phyloP scores from a whole-genome alignment of 2,888 invertebrate species.

The Drosophila anceps region DNA sequence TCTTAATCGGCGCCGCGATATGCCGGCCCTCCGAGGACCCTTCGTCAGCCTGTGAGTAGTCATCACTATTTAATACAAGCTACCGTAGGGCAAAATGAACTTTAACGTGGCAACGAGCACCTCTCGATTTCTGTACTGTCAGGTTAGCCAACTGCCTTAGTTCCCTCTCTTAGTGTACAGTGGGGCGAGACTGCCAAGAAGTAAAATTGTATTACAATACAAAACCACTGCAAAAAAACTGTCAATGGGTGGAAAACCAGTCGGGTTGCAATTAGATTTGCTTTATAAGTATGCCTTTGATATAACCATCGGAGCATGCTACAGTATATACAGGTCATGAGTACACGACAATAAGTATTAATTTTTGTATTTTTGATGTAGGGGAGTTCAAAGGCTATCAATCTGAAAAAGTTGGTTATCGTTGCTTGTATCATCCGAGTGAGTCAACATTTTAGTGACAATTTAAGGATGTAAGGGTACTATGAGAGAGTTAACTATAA shows the following conservation, averaged over 20 bases:
- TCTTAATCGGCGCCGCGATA: constrained; percentile 84
- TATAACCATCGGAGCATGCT: not conserved
- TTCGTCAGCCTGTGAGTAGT: constrained; percentile 85
- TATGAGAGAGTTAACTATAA: too few relatives aligned
- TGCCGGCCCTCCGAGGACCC: constrained; percentile 85
- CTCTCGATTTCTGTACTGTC: constrained; percentile 44
- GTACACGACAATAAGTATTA: too few relatives aligned
- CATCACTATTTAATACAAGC: constrained; percentile 5
- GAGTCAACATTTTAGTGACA: too few relatives aligned
- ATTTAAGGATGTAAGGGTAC: too few relatives aligned
- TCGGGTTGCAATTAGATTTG: not conserved
- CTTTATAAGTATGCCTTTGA: not conserved
- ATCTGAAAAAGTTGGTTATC: too few relatives aligned
- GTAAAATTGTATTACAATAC: not conserved
- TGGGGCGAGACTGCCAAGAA: constrained; percentile 5
- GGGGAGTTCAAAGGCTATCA: too few relatives aligned
- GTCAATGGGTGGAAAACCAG: too few relatives aligned
- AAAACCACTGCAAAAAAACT: not conserved
- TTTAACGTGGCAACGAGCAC: constrained; percentile 37
- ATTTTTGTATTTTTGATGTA: too few relatives aligned
- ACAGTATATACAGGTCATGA: too few relatives aligned
- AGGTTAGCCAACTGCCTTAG: constrained; percentile 48
- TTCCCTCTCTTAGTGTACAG: constrained; percentile 54
- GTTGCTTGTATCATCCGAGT: too few relatives aligned
- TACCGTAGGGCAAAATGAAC: constrained; percentile 38